Conservation (phyloP, 2,797 vertebrate species). For the Enoplosus armatus region DNA sequence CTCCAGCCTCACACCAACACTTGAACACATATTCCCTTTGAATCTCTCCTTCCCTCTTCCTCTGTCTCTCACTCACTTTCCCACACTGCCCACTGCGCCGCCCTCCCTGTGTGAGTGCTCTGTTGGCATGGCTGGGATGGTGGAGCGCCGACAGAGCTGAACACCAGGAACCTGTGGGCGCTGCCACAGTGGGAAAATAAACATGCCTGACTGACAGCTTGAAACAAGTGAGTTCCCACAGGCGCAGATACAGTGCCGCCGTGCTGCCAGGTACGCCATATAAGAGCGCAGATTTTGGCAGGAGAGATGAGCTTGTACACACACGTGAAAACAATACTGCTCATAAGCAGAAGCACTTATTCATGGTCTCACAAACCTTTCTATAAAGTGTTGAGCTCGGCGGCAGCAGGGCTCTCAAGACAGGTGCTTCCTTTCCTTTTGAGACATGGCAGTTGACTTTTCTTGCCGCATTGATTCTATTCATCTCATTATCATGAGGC, state of each 20-base stretch:
- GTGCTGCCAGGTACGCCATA: conserved; percentile 27
- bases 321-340: conserved; percentile 35
- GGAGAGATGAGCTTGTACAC: conserved; percentile 42
- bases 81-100: conserved; percentile 40
- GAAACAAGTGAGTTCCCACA: conserved; percentile 57
- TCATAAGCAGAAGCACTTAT: conserved; percentile 35
- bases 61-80: conserved; percentile 5
- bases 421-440: conserved; percentile 45
- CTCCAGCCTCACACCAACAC: conserved; percentile 8
- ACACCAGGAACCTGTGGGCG: conserved; percentile 57
- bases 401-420: conserved; percentile 7
- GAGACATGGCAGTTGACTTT: conserved; percentile 26
- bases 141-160: conserved; percentile 53
- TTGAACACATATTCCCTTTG: neutral
- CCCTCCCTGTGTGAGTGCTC: conserved; percentile 48
- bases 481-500: conserved; percentile 30
- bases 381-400: conserved; percentile 26
- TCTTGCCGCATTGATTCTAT: conserved; percentile 31
- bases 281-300: conserved; percentile 42
- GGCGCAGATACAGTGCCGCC: conserved; percentile 20
- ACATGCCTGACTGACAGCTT: conserved; percentile 68
- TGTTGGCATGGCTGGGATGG: conserved; percentile 45
- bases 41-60: neutral
- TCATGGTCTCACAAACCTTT: conserved; percentile 23
- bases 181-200: conserved; percentile 67